phyloP scores from a whole-genome alignment of 2,888 invertebrate species.

The Ditylenchus weischeri region DNA sequence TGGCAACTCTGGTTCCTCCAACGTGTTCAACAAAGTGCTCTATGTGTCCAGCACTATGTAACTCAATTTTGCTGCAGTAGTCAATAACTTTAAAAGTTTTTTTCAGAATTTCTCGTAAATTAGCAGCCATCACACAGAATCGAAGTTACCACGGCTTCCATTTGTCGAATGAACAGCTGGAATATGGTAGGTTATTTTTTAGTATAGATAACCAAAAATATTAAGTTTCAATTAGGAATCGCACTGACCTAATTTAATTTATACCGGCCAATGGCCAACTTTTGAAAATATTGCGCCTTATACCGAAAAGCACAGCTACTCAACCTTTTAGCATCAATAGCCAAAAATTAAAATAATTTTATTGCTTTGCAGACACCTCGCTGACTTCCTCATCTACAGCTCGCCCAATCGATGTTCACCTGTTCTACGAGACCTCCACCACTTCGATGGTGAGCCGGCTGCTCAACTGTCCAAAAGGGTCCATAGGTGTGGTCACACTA shows the following conservation, averaged over 20 bases:
- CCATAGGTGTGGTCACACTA: constrained; percentile 65
- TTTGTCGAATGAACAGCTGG: constrained; percentile 48
- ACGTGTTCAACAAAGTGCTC: constrained; percentile 22
- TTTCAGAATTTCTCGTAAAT: constrained; percentile 41
- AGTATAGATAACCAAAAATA: too few relatives aligned
- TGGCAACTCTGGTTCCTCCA: constrained; percentile 25
- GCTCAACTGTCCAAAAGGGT: constrained; percentile 63
- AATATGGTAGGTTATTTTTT: constrained; percentile 45
- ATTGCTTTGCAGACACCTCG: constrained; percentile 16
- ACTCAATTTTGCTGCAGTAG: constrained; percentile 7
- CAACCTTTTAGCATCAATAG: background rate
- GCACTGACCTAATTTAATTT: too few relatives aligned
- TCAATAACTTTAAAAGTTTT: background rate
- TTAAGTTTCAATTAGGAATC: too few relatives aligned
- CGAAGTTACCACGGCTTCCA: constrained; percentile 36
- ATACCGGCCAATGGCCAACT: too few relatives aligned
- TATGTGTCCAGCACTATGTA: constrained; percentile 43
- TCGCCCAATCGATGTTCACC: constrained; percentile 51
- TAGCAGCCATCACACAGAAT: constrained; percentile 42
- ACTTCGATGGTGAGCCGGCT: constrained; percentile 60
- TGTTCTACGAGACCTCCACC: constrained; percentile 45
- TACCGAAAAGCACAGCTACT: background rate
- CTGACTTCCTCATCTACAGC: constrained; percentile 20
- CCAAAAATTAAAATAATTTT: constrained; percentile 5
- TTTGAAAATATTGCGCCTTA: too few relatives aligned